Evolutionary conservation across 2,797 vertebrate species (phyloP).

Genomic region (Meriones psammophilus): DNA sequence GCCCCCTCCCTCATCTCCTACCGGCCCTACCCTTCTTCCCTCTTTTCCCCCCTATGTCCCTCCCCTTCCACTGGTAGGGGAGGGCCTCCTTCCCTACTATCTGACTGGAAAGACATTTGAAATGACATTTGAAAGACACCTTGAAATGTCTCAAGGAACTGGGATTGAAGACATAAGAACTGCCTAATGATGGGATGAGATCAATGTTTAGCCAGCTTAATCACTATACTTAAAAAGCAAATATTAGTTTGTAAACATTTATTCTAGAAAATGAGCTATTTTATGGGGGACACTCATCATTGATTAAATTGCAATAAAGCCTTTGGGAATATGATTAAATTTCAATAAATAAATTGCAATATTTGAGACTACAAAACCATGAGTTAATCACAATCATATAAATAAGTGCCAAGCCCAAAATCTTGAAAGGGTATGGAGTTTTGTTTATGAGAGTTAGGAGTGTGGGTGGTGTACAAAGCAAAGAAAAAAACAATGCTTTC

Average conservation of each 20-base stretch:
- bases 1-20: no score
- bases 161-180: background rate
- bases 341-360: background rate
- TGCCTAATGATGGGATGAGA: background rate
- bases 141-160: background rate
- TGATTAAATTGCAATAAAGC: background rate
- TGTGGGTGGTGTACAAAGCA: background rate
- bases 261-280: background rate
- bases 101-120: background rate
- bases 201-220: background rate
- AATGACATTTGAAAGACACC: no score
- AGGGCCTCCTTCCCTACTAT: no score
- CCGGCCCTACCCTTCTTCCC: no score
- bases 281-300: background rate
- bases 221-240: background rate
- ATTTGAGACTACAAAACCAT: background rate
- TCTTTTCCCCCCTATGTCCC: no score
- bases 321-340: background rate
- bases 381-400: background rate
- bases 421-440: background rate
- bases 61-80: no score
- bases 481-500: background rate
- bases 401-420: background rate
- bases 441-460: background rate
- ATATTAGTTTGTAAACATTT: conserved; percentile 11